Evolutionary conservation across 2,113 vertebrate genomes (phyloP), one percentile per base, ranked within the genome.

Genomic region (Scytalopus superciliaris): DNA sequence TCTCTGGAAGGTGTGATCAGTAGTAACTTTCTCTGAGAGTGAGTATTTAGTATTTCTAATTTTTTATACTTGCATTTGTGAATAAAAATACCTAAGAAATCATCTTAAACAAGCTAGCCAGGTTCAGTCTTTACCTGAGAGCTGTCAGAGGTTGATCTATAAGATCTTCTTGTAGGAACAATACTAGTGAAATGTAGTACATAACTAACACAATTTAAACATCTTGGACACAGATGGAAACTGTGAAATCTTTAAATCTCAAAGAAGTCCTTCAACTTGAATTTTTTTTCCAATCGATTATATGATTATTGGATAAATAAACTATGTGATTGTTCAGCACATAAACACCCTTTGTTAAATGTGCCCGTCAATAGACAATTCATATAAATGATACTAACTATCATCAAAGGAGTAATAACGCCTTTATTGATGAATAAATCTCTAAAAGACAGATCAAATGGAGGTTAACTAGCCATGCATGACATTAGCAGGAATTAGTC

Each of bases 401-500:
- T 96, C 95, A 93, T 97, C 97, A 80, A 79, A 97, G 97, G 97
- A 94, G 93, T 92, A 96, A 97, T 98, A 97, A 97, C 69, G 12
- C 94, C 94, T 98, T 98, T 98, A 98, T 98, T 98, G 98, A 97
- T 97, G 96, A 98, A 98, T 98, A 98, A 98, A 98, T 98, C 97
- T 98, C 95, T 81, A 87, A 97, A 97, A 96, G 98, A 98, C 97
- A 96, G 96, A 97, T 97, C 97, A 98, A 97, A 98, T 98, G 95
- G 97, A 96, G 96, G 91, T 96, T 97, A 97, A 97, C 97, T 97
- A 96, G 94, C 97, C 98, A 98, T 97, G 98, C 98, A 97, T 98
- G 97, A 98, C 97, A 97, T 98, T 97, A 97, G 87, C 92, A 95
- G 97, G 93, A 97, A 97, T 97, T 97, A 97, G 95, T 92, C 93